These are phyloP conservation scores for Opisthocomus hoazin DNA, from an alignment of 2,113 vertebrate species.

Conservation along the genomic window DNA sequence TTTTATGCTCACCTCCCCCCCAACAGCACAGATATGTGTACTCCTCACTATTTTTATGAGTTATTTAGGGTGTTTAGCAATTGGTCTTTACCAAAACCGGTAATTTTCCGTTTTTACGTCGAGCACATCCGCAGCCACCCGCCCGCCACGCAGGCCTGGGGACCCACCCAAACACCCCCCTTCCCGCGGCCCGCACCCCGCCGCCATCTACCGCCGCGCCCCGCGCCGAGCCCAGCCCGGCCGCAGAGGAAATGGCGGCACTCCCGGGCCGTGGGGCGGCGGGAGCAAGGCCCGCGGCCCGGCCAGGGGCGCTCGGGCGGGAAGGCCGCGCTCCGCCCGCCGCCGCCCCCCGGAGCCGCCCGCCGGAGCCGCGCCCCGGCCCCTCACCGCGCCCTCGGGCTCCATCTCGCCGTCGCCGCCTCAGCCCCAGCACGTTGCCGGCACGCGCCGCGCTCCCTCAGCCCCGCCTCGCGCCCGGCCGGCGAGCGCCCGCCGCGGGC, in stretches of 20 bases:
- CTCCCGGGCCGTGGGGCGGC: too few relatives aligned
- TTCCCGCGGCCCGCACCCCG: rapidly evolving
- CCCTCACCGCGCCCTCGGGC: constrained; percentile 30
- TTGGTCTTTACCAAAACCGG: rapidly evolving
- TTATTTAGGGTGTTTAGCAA: rapidly evolving
- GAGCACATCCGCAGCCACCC: rapidly evolving
- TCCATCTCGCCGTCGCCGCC: constrained; percentile 15
- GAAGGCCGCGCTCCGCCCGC: not conserved
- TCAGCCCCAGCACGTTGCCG: not conserved
- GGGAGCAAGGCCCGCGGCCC: too few relatives aligned
- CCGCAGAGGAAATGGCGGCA: not conserved
- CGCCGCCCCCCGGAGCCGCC: not conserved
- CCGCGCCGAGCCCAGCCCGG: too few relatives aligned
- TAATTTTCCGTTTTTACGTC: rapidly evolving
- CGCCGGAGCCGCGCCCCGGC: not conserved
- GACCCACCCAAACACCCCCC: rapidly evolving
- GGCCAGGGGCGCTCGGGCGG: not conserved
- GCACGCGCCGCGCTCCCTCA: not conserved
- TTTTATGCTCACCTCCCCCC: not conserved
- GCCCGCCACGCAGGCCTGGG: rapidly evolving
- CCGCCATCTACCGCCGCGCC: too few relatives aligned
- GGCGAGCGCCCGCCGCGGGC: not conserved
- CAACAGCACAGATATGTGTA: rapidly evolving
- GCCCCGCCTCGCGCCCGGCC: not conserved
- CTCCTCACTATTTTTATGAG: not conserved